Evolutionary conservation across 2,113 vertebrate genomes (phyloP).

Genomic region (Clinocottus analis): DNA sequence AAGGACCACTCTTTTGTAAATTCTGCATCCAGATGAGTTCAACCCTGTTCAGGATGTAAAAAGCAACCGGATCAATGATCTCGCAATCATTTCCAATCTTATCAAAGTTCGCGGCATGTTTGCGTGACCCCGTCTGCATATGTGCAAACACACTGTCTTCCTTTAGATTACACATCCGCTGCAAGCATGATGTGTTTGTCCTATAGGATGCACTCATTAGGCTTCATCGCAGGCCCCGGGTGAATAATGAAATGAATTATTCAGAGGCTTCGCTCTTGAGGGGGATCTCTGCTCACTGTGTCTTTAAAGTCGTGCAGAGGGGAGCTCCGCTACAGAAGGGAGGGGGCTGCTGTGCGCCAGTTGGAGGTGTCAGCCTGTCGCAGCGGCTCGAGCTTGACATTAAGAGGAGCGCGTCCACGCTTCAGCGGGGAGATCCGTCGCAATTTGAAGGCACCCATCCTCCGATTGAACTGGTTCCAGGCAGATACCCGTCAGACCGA

Average conservation of each 20-base stretch:
- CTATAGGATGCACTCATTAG: slow-evolving; percentile 17
- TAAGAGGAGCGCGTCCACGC: slow-evolving; percentile 75
- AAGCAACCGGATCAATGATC: background rate
- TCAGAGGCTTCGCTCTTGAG: slow-evolving; percentile 30
- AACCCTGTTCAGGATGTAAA: background rate
- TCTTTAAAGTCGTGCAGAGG: slow-evolving; percentile 82
- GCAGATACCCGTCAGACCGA: slow-evolving; percentile 32
- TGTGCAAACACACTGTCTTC: background rate
- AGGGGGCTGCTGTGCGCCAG: slow-evolving; percentile 78
- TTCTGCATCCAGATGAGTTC: slow-evolving; percentile 11
- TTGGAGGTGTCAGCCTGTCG: slow-evolving; percentile 76
- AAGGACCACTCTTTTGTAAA: background rate
- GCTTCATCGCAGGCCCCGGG: slow-evolving; percentile 36
- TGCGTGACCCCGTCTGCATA: slow-evolving; percentile 17
- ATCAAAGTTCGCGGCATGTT: slow-evolving; percentile 28
- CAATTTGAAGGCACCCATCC: slow-evolving; percentile 14
- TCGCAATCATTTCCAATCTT: background rate
- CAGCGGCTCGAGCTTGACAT: slow-evolving; percentile 66
- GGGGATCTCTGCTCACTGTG: slow-evolving; percentile 68
- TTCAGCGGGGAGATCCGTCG: slow-evolving; percentile 44
- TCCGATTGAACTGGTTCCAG: slow-evolving; percentile 19
- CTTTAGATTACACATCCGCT: background rate
- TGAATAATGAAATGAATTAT: slow-evolving; percentile 52
- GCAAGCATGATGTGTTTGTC: background rate
- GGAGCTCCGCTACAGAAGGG: slow-evolving; percentile 70